These are phyloP conservation scores for Ophion obscuratus DNA, from an alignment of 2,888 invertebrate genomes.

Conservation along the genomic window DNA sequence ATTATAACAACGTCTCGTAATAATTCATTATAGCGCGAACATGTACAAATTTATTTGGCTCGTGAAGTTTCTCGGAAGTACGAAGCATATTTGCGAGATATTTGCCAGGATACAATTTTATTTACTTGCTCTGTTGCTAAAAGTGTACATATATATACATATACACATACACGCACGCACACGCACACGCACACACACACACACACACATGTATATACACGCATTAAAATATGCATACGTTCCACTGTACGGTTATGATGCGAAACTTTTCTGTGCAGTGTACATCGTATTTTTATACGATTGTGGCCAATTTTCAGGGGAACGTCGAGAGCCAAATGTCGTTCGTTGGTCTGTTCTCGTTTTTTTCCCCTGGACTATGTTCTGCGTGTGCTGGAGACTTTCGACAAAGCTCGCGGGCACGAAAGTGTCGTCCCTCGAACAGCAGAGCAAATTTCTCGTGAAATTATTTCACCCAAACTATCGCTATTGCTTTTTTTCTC, in stretches of 20 bases:
- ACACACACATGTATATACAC: background rate
- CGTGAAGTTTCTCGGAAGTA: too few relatives aligned
- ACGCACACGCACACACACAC: too few relatives aligned
- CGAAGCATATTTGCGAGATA: too few relatives aligned
- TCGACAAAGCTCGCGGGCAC: background rate
- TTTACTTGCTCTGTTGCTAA: too few relatives aligned
- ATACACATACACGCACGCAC: too few relatives aligned
- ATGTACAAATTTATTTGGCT: too few relatives aligned
- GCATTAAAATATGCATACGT: background rate
- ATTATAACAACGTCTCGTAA: too few relatives aligned
- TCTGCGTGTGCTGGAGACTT: background rate
- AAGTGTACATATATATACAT: too few relatives aligned
- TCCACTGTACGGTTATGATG: background rate
- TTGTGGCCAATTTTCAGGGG: conserved; percentile 21
- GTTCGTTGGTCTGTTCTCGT: background rate
- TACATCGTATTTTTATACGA: conserved; percentile 17
- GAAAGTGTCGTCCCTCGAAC: conserved; percentile 7
- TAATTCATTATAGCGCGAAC: too few relatives aligned
- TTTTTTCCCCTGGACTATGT: background rate
- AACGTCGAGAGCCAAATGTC: conserved; percentile 9
- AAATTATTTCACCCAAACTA: conserved; percentile 29
- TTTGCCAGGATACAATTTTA: too few relatives aligned
- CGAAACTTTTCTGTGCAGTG: background rate
- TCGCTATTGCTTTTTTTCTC: conserved; percentile 6
- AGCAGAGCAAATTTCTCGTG: conserved; percentile 20